Base-by-base conservation (phyloP, 2,888 invertebrate species). In the Antitype chi region DNA sequence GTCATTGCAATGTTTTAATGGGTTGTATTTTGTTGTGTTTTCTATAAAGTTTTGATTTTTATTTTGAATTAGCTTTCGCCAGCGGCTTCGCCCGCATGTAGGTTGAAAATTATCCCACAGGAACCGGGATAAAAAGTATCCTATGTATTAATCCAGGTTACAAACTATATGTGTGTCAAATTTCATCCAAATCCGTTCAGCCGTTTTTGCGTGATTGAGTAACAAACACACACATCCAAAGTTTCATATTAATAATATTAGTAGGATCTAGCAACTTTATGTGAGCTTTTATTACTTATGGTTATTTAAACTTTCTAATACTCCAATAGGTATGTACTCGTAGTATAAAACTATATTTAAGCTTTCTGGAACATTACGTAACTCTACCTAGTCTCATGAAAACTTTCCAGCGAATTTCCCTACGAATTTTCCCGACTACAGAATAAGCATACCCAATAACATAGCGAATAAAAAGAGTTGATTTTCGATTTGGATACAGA, bases 401-500 rank as follows among this genome's bases (percentile, higher is more conserved):
- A 71, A 59, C 23, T 53, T 38, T 6, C 2, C n/a, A 63, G 1
- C 20, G 53, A 80, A 78, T 62, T 62, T 76, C 9, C 55, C 28
- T 23, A 52, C 47, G 73, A 72, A 73, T 76, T 76, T 82, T n/a
- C 23, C 15, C 17, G 20, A 25, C 49, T 59, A 85, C 89, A 93
- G 94, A 95, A 95, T 95, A 94, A 63, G 85, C 66, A 85, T 62
- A 73, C 74, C 79, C 82, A 90, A 92, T 93, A 93, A 91, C 89
- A 85, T 82, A 76, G 89, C 89, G 91, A 92, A 92, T 93, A 94
- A 94, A 95, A 94, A 93, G 94, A 93, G 92, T 95, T 94, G 94
- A 95, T 95, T 95, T 95, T 95, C 95, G 91, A 95, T 96, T 95
- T 94, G 95, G 93, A 94, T 93, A 92, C 81, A 86, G 85, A 87